A percentile compares a stretch with the other conserved stretches of the same genome.
These are phyloP conservation scores for Xestoiulus laeticollis DNA, from an alignment of 2,888 invertebrate genomes.

Conservation along the genomic window DNA sequence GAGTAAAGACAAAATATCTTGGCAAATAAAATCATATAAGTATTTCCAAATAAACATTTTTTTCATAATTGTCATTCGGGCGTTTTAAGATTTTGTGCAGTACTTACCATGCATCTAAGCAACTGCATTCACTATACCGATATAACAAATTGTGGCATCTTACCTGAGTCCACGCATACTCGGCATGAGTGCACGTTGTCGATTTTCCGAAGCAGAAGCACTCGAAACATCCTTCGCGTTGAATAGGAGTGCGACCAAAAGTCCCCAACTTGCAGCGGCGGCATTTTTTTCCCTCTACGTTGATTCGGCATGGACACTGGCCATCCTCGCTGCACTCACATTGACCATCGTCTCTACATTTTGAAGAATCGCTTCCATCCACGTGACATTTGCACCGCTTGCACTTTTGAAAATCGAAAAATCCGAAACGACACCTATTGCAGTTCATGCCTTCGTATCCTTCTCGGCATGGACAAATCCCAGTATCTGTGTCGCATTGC, in stretches of 20 bases:
- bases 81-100: too few species aligned
- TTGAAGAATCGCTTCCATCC: constrained; percentile 73
- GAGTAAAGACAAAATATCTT: background rate
- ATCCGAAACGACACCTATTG: constrained; percentile 82
- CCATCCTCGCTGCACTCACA: constrained; percentile 80
- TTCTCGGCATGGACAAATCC: constrained; percentile 72
- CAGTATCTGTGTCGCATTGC: constrained; percentile 74
- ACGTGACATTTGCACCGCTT: constrained; percentile 82
- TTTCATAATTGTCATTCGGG: too few species aligned
- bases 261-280: constrained; percentile 83
- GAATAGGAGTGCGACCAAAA: constrained; percentile 82
- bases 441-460: constrained; percentile 73
- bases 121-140: background rate
- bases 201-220: constrained; percentile 97
- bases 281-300: constrained; percentile 86
- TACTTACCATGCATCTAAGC: background rate
- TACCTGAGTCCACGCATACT: constrained; percentile 82
- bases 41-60: too few species aligned
- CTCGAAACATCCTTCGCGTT: constrained; percentile 87
- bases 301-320: constrained; percentile 90
- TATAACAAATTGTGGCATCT: background rate
- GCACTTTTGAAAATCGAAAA: constrained; percentile 89
- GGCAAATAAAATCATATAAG: background rate
- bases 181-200: constrained; percentile 80
- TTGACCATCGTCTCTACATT: constrained; percentile 66